Evolutionary conservation across 2,888 invertebrate species (phyloP).

Genomic region (Hyles lineata): DNA sequence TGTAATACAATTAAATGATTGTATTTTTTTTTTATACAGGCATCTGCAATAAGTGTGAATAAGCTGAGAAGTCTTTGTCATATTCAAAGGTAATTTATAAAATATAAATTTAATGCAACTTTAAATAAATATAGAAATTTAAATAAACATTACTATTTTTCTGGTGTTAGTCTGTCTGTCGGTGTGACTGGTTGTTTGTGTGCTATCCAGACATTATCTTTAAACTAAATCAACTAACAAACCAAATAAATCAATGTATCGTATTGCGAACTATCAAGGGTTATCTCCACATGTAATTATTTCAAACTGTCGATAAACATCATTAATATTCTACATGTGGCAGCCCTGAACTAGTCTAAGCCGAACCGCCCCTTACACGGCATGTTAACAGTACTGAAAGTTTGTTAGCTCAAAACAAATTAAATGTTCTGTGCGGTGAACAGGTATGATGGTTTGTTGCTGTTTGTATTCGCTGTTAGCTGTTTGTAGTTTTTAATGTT

Average conservation of each 20-base stretch:
- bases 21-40: too few relatives aligned
- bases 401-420: slow-evolving; percentile 29
- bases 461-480: slow-evolving; percentile 2
- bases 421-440: slow-evolving; percentile 26
- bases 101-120: too few relatives aligned
- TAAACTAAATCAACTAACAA: background rate
- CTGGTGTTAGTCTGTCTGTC: too few relatives aligned
- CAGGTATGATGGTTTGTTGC: background rate
- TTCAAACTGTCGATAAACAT: slow-evolving; percentile 5
- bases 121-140: too few relatives aligned
- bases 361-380: slow-evolving; percentile 21
- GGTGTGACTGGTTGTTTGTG: too few relatives aligned
- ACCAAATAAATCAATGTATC: background rate
- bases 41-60: too few relatives aligned
- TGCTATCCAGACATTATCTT: background rate
- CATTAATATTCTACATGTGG: slow-evolving; percentile 9
- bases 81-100: too few relatives aligned
- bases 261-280: background rate
- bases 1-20: too few relatives aligned
- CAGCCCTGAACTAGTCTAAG: slow-evolving; percentile 25
- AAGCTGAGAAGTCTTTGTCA: too few relatives aligned
- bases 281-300: background rate
- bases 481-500: slow-evolving; percentile 12
- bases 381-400: slow-evolving; percentile 25
- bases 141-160: too few relatives aligned